Evolutionary conservation across 2,113 vertebrate species (phyloP).

Genomic region (Telmatochromis bifrenatus): DNA sequence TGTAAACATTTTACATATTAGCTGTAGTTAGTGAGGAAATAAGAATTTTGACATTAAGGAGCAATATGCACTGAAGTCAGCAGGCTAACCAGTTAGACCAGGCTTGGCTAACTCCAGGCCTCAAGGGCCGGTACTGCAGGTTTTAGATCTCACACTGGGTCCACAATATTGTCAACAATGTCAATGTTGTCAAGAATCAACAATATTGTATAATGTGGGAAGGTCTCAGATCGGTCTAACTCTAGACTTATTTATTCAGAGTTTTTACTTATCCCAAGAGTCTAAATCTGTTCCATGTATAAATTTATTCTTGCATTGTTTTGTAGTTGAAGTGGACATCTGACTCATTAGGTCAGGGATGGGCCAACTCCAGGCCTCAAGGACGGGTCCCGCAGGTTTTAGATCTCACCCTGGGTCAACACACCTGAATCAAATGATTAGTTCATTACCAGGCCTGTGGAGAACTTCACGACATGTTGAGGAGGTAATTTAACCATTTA

Average conservation of each 20-base stretch:
- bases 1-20: not conserved
- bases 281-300: not conserved
- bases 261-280: not conserved
- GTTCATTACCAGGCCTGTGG: not conserved
- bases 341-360: not conserved
- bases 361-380: not conserved
- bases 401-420: not conserved
- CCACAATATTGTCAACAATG: not conserved
- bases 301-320: not conserved
- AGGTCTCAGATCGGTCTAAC: not conserved
- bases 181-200: not conserved
- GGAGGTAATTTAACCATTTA: not conserved
- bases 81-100: not conserved
- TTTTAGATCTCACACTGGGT: not conserved
- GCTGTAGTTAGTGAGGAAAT: not conserved
- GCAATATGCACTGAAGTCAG: not conserved
- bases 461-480: not conserved
- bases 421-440: not conserved
- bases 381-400: not conserved
- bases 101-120: not conserved
- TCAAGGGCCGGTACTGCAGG: not conserved
- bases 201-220: not conserved
- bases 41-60: not conserved
- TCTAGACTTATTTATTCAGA: not conserved
- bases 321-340: not conserved